Percentiles rank a stretch among this genome's conserved stretches.
phyloP scores from a whole-genome alignment of 1,140 invertebrate genomes.

The Diploscapter pachys region DNA sequence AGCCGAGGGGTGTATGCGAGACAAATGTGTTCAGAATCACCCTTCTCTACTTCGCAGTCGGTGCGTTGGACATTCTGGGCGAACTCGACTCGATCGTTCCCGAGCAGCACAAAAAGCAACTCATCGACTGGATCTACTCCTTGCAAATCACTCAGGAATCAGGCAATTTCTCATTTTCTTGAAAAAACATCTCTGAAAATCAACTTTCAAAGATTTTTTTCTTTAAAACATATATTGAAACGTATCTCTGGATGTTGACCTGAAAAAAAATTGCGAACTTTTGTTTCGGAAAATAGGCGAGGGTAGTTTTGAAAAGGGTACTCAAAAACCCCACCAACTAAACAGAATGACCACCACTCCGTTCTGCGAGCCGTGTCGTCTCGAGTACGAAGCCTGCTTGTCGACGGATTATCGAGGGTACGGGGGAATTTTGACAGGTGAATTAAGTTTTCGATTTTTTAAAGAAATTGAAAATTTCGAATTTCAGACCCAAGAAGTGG shows the following conservation, averaged over 20 bases:
- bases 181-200: conserved; percentile 15
- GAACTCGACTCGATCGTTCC: conserved; percentile 28
- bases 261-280: neutral
- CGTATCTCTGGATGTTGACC: neutral
- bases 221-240: neutral
- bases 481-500: neutral
- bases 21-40: conserved; percentile 31
- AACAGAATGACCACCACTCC: too few species aligned
- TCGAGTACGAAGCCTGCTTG: too few species aligned
- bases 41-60: conserved; percentile 38
- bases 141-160: conserved; percentile 27
- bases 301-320: too few species aligned
- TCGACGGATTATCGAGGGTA: too few species aligned
- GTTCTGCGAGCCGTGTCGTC: too few species aligned
- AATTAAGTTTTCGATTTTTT: conserved; percentile 10
- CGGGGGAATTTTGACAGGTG: neutral
- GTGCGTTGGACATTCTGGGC: conserved; percentile 31
- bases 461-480: neutral
- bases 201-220: conserved; percentile 4
- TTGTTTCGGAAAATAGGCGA: too few species aligned
- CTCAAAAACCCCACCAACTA: too few species aligned
- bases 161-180: conserved; percentile 13
- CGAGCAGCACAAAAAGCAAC: conserved; percentile 8
- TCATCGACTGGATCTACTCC: conserved; percentile 41
- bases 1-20: neutral